Conservation (phyloP, 1,140 invertebrate species). For the Patella vulgata region DNA sequence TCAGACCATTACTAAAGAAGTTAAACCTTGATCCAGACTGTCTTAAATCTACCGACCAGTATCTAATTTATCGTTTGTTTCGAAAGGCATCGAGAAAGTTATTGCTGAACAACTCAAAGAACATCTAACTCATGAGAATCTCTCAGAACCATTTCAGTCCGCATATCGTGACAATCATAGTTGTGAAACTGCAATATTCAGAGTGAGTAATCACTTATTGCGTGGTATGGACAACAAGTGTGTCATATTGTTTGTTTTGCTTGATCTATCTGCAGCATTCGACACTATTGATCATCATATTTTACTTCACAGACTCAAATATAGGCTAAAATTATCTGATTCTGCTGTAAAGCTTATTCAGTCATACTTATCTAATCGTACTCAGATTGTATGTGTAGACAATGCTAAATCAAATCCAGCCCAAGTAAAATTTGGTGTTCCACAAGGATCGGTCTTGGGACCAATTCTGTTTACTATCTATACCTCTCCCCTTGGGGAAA, state of each 20-base stretch:
- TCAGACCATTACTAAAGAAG: constrained; percentile 36
- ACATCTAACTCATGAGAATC: constrained; percentile 7
- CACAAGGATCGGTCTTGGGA: too few relatives aligned
- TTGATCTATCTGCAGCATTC: constrained; percentile 6
- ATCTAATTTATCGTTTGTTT: constrained; percentile 27
- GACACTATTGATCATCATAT: constrained; percentile 4
- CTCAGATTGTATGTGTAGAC: too few relatives aligned
- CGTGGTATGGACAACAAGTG: neutral
- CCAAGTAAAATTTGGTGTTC: too few relatives aligned
- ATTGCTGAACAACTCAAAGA: constrained; percentile 10
- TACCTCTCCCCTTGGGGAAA: too few relatives aligned
- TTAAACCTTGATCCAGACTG: constrained; percentile 20
- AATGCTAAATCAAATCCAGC: too few relatives aligned
- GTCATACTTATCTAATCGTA: too few relatives aligned
- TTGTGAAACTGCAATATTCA: constrained; percentile 22
- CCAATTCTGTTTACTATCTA: too few relatives aligned
- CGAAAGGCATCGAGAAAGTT: constrained; percentile 25
- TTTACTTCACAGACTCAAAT: neutral
- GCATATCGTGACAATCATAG: constrained; percentile 24
- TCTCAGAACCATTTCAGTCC: constrained; percentile 22
- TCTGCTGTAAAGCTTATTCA: too few relatives aligned
- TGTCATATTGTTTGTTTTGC: constrained; percentile 4
- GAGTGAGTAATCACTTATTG: constrained; percentile 4
- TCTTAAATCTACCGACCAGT: constrained; percentile 29
- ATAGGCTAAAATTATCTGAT: too few relatives aligned